Percentiles rank a stretch among this genome's conserved stretches.
phyloP scores from a whole-genome alignment of 2,797 vertebrate species.

The Antennarius maculatus region DNA sequence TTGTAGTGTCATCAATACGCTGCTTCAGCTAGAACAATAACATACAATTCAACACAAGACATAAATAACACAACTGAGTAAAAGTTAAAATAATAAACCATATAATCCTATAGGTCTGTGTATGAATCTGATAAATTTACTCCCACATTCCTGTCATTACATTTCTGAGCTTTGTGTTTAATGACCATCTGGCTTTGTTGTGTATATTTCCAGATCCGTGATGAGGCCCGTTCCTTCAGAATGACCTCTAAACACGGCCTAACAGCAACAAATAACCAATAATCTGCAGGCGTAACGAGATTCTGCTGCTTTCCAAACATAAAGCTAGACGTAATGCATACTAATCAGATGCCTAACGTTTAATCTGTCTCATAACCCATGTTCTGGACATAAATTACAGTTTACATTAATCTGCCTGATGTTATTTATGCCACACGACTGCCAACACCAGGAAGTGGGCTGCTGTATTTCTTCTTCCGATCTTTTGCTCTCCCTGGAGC shows the following conservation, averaged over 20 bases:
- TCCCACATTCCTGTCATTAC: slow-evolving; percentile 22
- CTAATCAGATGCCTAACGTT: neutral
- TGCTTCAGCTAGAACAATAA: too few species aligned
- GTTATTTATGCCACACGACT: slow-evolving; percentile 41
- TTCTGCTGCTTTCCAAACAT: slow-evolving; percentile 11
- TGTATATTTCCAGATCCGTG: slow-evolving; percentile 33
- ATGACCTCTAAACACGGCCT: slow-evolving; percentile 32
- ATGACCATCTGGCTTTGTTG: slow-evolving; percentile 38
- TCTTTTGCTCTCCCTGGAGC: slow-evolving; percentile 59
- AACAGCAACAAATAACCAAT: neutral
- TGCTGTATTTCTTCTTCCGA: slow-evolving; percentile 48
- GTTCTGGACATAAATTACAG: slow-evolving; percentile 5
- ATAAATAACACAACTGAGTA: too few species aligned
- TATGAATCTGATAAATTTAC: slow-evolving; percentile 10
- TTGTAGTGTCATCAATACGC: too few species aligned
- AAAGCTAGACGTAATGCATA: neutral
- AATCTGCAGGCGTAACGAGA: neutral
- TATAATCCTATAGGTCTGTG: too few species aligned
- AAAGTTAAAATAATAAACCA: too few species aligned
- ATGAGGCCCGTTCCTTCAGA: slow-evolving; percentile 33
- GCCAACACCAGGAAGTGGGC: slow-evolving; percentile 49
- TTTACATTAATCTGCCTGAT: neutral
- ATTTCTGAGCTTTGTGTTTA: slow-evolving; percentile 44
- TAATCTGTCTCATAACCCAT: neutral
- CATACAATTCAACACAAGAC: too few species aligned